phyloP scores from a whole-genome alignment of 2,888 invertebrate species.

The Therioaphis trifolii region DNA sequence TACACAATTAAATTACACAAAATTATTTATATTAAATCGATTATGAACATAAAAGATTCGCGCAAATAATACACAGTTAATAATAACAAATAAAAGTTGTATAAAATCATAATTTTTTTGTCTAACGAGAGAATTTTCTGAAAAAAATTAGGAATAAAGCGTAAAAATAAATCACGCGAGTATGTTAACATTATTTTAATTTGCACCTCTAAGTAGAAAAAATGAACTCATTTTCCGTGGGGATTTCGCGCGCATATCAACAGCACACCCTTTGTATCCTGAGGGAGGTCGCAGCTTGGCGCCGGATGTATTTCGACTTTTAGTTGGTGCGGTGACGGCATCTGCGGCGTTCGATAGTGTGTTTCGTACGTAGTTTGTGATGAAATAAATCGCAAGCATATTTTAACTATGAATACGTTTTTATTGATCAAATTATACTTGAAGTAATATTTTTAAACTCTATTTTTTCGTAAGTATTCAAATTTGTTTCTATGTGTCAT shows the following conservation, averaged over 20 bases:
- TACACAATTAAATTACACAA: too few species aligned
- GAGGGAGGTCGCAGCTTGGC: conserved; percentile 47
- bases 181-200: neutral
- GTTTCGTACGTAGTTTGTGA: neutral
- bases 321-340: conserved; percentile 44
- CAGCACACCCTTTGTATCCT: conserved; percentile 43
- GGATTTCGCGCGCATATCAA: conserved; percentile 46
- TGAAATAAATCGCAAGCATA: neutral
- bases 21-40: too few species aligned
- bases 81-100: neutral
- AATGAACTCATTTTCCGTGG: conserved; percentile 4
- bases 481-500: neutral
- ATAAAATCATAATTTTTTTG: neutral
- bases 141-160: neutral
- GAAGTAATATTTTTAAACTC: neutral
- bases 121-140: neutral
- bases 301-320: conserved; percentile 43
- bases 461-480: neutral
- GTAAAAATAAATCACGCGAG: neutral
- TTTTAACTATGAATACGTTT: neutral
- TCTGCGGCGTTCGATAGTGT: conserved; percentile 17
- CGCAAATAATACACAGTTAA: neutral
- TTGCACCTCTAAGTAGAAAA: neutral
- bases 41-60: too few species aligned
- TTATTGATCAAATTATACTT: neutral